A percentile compares a stretch with the other conserved stretches of the same genome.
phyloP scores from a whole-genome alignment of 2,113 vertebrate genomes.

The Toxostoma redivivum region DNA sequence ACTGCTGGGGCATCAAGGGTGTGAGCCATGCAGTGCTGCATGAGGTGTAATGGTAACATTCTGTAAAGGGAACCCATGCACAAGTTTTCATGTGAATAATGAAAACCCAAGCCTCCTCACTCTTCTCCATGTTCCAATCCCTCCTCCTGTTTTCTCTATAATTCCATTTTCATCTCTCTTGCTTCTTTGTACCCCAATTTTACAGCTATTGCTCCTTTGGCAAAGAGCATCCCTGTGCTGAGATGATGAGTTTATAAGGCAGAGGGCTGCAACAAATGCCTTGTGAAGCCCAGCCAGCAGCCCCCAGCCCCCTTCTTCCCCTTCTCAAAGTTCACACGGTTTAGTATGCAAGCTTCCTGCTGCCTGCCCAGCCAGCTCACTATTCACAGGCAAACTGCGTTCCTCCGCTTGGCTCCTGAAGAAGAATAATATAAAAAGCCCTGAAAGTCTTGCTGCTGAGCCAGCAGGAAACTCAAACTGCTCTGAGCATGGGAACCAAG shows the following conservation, averaged over 20 bases:
- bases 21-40: neutral
- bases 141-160: neutral
- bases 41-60: neutral
- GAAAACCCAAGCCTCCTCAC: neutral
- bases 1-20: neutral
- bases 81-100: neutral
- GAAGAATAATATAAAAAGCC: conserved; percentile 46
- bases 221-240: neutral
- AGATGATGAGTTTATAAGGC: neutral
- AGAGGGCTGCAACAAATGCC: neutral
- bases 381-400: conserved; percentile 35
- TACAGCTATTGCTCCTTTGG: neutral
- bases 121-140: neutral
- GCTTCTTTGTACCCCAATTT: neutral
- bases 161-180: neutral
- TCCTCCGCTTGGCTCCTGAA: neutral
- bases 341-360: conserved; percentile 38
- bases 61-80: accelerated
- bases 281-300: neutral
- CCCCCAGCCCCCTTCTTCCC: neutral
- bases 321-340: conserved; percentile 8
- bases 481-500: conserved; percentile 37
- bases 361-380: conserved; percentile 1
- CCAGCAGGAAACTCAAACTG: conserved; percentile 48
- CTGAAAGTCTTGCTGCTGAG: conserved; percentile 39